These are phyloP conservation scores for Leptopilina drosophilae DNA, from an alignment of 2,888 invertebrate species.

Conservation along the genomic window DNA sequence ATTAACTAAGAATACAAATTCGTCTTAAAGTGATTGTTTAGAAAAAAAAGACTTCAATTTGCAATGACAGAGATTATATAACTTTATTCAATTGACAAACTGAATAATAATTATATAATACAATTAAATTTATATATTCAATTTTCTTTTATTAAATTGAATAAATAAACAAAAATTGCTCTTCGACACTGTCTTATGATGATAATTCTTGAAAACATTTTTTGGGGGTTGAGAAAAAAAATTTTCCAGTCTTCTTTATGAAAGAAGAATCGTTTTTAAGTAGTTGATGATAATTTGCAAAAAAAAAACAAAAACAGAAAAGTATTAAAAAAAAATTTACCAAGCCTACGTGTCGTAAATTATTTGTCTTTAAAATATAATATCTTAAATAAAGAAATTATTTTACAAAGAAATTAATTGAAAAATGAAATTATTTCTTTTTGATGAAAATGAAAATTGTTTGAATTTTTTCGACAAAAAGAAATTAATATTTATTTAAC, in stretches of 20 bases:
- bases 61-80: not conserved
- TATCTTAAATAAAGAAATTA: no score
- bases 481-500: no score
- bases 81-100: not conserved
- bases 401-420: no score
- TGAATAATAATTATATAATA: not conserved
- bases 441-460: no score
- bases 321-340: no score
- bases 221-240: slow-evolving; percentile 3
- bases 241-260: not conserved
- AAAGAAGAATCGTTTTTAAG: not conserved
- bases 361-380: no score
- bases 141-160: not conserved
- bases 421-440: no score
- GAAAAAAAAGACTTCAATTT: slow-evolving; percentile 16
- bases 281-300: slow-evolving; percentile 1
- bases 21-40: slow-evolving; percentile 16
- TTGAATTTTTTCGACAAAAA: no score
- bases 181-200: not conserved
- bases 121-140: no score
- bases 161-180: not conserved
- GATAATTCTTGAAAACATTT: not conserved
- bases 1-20: slow-evolving; percentile 29
- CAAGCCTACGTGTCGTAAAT: no score
- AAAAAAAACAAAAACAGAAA: not conserved